Base-by-base conservation (phyloP, 2,113 vertebrate genomes). In the Cyprinodon variegatus region DNA sequence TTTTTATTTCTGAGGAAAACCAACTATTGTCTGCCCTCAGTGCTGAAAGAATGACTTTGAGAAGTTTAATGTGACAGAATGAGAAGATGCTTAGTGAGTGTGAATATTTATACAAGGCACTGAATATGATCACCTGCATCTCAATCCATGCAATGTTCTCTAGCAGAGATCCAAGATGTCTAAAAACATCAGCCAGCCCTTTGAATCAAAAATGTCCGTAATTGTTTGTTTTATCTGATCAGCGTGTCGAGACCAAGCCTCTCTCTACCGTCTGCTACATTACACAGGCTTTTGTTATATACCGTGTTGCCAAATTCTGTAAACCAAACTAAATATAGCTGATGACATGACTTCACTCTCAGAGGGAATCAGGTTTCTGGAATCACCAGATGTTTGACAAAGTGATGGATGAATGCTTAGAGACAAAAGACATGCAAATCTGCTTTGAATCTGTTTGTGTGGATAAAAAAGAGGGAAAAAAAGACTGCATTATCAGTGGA, bases 381-480 rank as follows among this genome's bases (percentile, higher is more conserved):
- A 62, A n/a, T 77, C 64, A 0, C 29, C 61, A 62, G 39, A 29
- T 72, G 68, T 76, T 78, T 62, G 40, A 78, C 81, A 84, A 69
- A 72, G 67, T 68, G 60, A 65, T 36, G 70, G 14, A 53, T 14
- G 36, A 76, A 10, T 36, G 3, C 63, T 70, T 61, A 0, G 9
- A 74, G 68, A 65, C n/a, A 12, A 78, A 65, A 57, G 41, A 50
- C 61, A 78, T 43, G 63, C 75, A 67, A 81, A 81, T 65, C 79
- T 85, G 80, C 76, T 72, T 84, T 77, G 22, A 78, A 75, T 90
- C 81, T 64, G 64, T 81, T 84, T 67, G 48, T 70, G 36, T 81
- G 11, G 22, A 22, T 65, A 15, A 29, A 29, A 29, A 29, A 29
- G 11, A 22, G 3, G 4, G 41, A 64, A 69, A 72, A 65, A 77